These are phyloP conservation scores for Gisinianus flammeolus DNA, from an alignment of 2,888 invertebrate genomes.

Conservation along the genomic window DNA sequence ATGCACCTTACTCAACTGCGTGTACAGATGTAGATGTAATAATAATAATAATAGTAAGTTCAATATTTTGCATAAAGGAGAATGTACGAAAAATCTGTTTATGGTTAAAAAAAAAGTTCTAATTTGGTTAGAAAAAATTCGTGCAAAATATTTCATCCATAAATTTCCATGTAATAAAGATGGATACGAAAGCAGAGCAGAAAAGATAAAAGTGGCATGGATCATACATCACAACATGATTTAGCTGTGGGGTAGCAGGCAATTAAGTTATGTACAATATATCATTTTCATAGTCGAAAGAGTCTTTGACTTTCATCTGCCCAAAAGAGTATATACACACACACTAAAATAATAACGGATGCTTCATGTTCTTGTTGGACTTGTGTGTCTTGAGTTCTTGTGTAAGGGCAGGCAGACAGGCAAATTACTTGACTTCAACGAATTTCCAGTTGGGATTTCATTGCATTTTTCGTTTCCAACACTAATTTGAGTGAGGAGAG, in stretches of 20 bases:
- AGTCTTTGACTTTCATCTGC: neutral
- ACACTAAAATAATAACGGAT: neutral
- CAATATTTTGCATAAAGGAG: neutral
- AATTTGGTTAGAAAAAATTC: neutral
- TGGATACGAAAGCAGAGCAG: neutral
- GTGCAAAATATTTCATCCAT: neutral
- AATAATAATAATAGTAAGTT: too few relatives aligned
- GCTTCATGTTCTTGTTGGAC: neutral
- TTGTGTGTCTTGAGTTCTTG: neutral
- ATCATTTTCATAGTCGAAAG: constrained; percentile 4
- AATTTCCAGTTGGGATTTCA: neutral
- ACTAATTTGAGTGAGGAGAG: neutral
- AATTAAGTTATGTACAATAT: neutral
- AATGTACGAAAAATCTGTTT: neutral
- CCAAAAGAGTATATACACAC: neutral
- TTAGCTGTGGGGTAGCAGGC: neutral
- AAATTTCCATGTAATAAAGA: neutral
- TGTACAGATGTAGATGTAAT: neutral
- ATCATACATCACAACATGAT: neutral
- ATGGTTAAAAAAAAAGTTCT: neutral
- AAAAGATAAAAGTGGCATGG: neutral
- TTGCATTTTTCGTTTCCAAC: neutral
- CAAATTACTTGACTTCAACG: neutral
- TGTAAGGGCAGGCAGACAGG: neutral
- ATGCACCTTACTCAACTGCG: neutral